phyloP scores from a whole-genome alignment of 2,113 vertebrate genomes.

The Callocephalon fimbriatum region DNA sequence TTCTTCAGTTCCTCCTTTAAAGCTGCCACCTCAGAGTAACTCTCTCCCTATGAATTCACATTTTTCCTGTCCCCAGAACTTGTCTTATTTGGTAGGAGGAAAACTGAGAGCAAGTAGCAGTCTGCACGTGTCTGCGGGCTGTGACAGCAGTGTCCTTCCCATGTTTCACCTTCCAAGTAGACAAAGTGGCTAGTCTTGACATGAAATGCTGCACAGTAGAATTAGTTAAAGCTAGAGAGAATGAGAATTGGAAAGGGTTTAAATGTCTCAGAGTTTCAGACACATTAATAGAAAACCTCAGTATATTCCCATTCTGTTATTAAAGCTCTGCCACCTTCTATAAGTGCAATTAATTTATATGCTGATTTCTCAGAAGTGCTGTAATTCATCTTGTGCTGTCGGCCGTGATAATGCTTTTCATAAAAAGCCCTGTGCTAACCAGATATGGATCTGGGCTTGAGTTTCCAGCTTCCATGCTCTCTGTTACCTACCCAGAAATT shows the following conservation, averaged over 20 bases:
- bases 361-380: neutral
- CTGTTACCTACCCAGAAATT: neutral
- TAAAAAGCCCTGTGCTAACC: neutral
- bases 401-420: neutral
- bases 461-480: neutral
- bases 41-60: neutral
- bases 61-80: neutral
- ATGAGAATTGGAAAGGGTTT: neutral
- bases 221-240: neutral
- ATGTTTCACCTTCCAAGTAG: neutral
- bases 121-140: neutral
- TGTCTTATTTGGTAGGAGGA: neutral
- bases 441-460: neutral
- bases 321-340: neutral
- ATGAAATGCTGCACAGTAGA: neutral
- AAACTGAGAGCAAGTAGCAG: neutral
- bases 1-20: neutral
- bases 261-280: neutral
- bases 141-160: neutral
- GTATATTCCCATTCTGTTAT: neutral
- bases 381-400: neutral
- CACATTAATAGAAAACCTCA: neutral
- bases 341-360: neutral
- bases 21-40: neutral
- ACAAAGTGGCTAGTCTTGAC: neutral